Evolutionary conservation across 2,113 vertebrate genomes (phyloP), one percentile per base, ranked within the genome.

Genomic region (Macrotus californicus): DNA sequence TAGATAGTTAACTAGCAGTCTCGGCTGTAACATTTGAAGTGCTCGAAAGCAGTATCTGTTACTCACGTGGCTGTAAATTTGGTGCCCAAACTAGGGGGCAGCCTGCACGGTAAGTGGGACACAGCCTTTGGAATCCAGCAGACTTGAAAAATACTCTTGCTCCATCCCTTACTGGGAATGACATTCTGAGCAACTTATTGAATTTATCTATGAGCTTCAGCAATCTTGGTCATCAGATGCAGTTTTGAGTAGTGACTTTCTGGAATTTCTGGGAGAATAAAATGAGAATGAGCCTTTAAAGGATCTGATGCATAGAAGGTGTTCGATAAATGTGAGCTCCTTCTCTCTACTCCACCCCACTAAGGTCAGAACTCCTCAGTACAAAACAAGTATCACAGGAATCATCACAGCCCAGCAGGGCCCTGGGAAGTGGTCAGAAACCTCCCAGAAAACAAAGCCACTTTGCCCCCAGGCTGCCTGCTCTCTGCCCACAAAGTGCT

Each of bases 401-500:
- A n/a, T 86, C 69, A 43, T 48, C 39, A 39, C 7, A 1, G 7
- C 54, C 21, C 36, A 82, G 52, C 84, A 88, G 79, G 34, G 56
- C 73, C 79, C 89, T 79, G 18, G 75, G 95, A 96, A 93, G 73
- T 94, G 93, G 93, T 82, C 94, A 97, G 86, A 90, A 96, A 91
- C 29, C 90, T 96, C 91, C 87, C 82, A 80, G 75, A 82, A 93
- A 96, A 91, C 76, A 89, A 97, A 80, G 93, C 89, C 18, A 10
- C 81, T 96, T 77, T n/a, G 56, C 95, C 91, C 88, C 87, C 64
- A 92, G 88, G 94, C 89, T 96, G 96, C 95, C 93, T 95, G 87
- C 56, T 97, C 83, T 95, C 75, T 96, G 91, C 92, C 97, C 95
- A 95, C 94, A 96, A 97, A 97, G 97, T 97, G 96, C 93, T 94